Evolutionary conservation across 2,113 vertebrate species (phyloP).

Genomic region (Rhinolophus ferrumequinum): DNA sequence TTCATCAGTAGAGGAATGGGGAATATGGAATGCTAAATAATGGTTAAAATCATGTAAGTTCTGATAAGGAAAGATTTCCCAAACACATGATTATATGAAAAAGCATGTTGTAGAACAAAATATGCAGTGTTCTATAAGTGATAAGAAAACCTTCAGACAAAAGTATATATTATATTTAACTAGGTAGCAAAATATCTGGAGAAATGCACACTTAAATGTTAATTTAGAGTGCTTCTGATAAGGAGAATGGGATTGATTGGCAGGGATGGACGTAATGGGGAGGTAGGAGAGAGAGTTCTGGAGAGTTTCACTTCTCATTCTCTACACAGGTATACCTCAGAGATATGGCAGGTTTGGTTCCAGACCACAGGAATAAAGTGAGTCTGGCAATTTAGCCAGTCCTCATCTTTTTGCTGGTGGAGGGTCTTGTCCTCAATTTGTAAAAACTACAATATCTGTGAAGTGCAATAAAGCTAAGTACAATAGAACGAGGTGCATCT

Average conservation of each 20-base stretch:
- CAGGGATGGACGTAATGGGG: no score
- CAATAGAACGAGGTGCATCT: not conserved
- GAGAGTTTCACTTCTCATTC: not conserved
- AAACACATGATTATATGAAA: not conserved
- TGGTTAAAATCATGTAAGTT: slow-evolving; percentile 8
- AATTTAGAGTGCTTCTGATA: not conserved
- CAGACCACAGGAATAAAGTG: not conserved
- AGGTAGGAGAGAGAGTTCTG: not conserved
- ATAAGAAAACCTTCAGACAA: not conserved
- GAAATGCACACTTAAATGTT: not conserved
- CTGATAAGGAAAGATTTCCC: not conserved
- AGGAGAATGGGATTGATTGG: not conserved
- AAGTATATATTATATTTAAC: not conserved
- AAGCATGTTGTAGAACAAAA: not conserved
- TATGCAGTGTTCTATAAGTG: not conserved
- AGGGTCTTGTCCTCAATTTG: not conserved
- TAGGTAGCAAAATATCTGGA: not conserved
- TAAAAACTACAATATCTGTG: not conserved
- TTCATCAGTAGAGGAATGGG: not conserved
- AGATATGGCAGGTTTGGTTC: not conserved
- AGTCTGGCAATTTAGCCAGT: not conserved
- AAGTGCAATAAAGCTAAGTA: not conserved
- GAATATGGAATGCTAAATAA: not conserved
- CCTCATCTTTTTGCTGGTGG: not conserved
- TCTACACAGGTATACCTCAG: not conserved